These are phyloP conservation scores for Cantharis rustica DNA, from an alignment of 2,888 invertebrate species.

Conservation along the genomic window DNA sequence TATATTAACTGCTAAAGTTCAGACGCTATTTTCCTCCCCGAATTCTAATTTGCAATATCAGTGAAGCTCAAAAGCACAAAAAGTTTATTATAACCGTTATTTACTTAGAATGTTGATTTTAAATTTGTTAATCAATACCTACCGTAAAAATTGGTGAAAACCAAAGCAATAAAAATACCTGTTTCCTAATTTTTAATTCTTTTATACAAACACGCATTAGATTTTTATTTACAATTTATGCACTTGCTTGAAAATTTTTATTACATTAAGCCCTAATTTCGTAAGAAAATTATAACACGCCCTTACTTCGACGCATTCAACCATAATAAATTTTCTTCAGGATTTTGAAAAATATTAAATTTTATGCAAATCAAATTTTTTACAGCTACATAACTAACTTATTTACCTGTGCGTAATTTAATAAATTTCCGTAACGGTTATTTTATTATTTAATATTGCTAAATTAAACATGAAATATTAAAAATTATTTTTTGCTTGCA, in stretches of 20 bases:
- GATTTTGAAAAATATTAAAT: neutral
- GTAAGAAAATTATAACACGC: neutral
- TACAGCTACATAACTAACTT: neutral
- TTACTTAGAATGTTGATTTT: neutral
- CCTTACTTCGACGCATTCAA: neutral
- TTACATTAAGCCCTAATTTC: neutral
- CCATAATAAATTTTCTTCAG: neutral
- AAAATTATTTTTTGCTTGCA: neutral
- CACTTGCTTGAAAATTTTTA: neutral
- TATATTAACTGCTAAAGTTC: neutral
- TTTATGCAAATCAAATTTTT: slow-evolving; percentile 3
- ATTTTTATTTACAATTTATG: neutral
- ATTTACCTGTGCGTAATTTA: neutral
- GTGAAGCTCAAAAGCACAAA: neutral
- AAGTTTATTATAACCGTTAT: neutral
- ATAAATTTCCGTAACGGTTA: neutral
- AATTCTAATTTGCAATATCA: neutral
- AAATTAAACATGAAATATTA: neutral
- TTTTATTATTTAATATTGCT: neutral
- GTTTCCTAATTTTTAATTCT: neutral
- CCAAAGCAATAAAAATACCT: neutral
- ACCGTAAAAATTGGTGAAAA: neutral
- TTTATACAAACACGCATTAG: neutral
- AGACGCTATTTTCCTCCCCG: neutral
- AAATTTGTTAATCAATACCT: neutral